phyloP scores from a whole-genome alignment of 2,888 invertebrate species.

The Dicycla oo region DNA sequence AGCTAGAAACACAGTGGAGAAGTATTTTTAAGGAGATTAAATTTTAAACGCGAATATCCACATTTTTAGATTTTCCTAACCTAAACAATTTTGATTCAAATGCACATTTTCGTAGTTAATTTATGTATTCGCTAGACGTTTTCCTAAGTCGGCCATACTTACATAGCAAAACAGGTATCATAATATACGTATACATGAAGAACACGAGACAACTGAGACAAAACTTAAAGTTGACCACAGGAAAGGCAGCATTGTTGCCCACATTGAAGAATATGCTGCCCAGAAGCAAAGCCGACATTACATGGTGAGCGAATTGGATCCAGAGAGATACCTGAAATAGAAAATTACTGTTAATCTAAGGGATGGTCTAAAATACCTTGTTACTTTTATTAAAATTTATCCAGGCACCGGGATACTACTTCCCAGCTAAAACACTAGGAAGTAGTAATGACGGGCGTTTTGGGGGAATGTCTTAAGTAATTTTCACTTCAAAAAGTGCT shows the following conservation, averaged over 20 bases:
- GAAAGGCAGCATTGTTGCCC: slow-evolving; percentile 90
- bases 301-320: slow-evolving; percentile 90
- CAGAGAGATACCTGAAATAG: slow-evolving; percentile 84
- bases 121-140: too few relatives aligned
- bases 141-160: slow-evolving; percentile 74
- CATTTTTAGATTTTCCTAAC: too few relatives aligned
- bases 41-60: too few relatives aligned
- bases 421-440: not conserved
- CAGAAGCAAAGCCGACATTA: slow-evolving; percentile 87
- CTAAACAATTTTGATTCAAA: too few relatives aligned
- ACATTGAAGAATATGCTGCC: slow-evolving; percentile 90
- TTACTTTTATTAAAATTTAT: not conserved
- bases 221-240: slow-evolving; percentile 91
- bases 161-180: slow-evolving; percentile 91
- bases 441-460: not conserved
- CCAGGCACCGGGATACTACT: not conserved
- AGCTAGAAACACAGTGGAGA: too few relatives aligned
- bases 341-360: not conserved
- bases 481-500: not conserved
- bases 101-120: too few relatives aligned
- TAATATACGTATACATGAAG: slow-evolving; percentile 92
- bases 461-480: not conserved
- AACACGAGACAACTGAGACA: slow-evolving; percentile 91
- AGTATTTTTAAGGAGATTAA: too few relatives aligned
- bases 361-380: not conserved